Evolutionary conservation across 2,797 vertebrate genomes (phyloP).

Genomic region (Schizothorax lantsangensis): DNA sequence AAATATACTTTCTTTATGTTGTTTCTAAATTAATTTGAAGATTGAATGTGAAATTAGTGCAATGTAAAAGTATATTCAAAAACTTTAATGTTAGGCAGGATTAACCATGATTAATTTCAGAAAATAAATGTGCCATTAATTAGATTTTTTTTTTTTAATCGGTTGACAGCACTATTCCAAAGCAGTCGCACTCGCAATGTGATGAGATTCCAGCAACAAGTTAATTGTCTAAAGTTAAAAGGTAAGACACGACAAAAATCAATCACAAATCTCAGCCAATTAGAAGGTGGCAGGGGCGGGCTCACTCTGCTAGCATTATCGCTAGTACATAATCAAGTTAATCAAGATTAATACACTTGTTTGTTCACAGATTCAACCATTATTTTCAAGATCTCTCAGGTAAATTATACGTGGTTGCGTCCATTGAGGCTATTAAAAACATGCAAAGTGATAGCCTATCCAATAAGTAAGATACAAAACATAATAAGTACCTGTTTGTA

Average conservation of each 20-base stretch:
- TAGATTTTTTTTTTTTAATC: no score
- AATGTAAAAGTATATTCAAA: no score
- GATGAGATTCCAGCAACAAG: not conserved
- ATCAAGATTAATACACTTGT: no score
- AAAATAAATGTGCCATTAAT: no score
- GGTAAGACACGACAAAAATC: not conserved
- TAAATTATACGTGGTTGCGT: not conserved
- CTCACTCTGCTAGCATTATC: no score
- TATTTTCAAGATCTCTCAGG: not conserved
- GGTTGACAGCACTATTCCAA: not conserved
- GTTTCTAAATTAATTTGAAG: no score
- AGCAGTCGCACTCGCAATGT: not conserved
- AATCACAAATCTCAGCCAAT: not conserved
- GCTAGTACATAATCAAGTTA: no score
- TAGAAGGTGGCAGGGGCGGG: not conserved
- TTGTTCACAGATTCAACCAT: not conserved
- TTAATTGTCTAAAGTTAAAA: not conserved
- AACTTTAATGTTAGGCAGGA: no score
- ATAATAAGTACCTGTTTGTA: not conserved
- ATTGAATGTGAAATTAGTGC: no score
- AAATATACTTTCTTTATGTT: no score
- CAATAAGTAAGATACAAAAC: not conserved
- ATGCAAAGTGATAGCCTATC: not conserved
- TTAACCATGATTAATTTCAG: no score
- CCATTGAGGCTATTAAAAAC: not conserved